Base-by-base conservation (phyloP, 2,113 vertebrate genomes). In the Vimba vimba region DNA sequence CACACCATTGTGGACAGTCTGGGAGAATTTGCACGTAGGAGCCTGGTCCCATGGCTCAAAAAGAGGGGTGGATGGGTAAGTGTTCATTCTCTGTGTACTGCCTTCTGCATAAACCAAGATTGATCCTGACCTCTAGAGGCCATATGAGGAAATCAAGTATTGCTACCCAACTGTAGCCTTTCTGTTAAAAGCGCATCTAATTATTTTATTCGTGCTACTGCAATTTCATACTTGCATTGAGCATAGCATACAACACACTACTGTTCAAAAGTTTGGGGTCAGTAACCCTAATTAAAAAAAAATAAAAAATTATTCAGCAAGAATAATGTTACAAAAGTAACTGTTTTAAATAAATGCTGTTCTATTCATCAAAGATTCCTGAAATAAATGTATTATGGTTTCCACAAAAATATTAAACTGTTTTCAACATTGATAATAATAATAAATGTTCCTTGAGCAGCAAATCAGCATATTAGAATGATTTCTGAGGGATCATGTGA, bases 11-110 rank as follows among this genome's bases (percentile, higher is more conserved):
- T 99, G 0, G 97, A 99, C 91, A 97, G 96, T 91, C 92, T 99
- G 66, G 98, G 97, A 6, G 98, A 98, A 79, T 97, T 99, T 33
- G 96, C 97, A 6, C 95, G 95, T 89, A 98, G 96, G 93, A 96
- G 95, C 30, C 89, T 99, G 90, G 96, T 95, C 23, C 91, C 92
- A 0, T 99, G 98, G 98, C 94, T 99, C 84, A 96, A 95, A 88
- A 94, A 95, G 85, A 95, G 96, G 15, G 98, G 98, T 4, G 98
- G 98, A 94, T 99, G 98, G 98, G 98, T 99, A 92, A 96, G 96
- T 30, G 19, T 6, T 30, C 17, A 25, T 78, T 55, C 30, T 73
- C 23, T 59, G 25, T 59, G 25, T 52, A 45, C n/a, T 23, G 17
- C 64, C 21, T 25, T n/a, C 27, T 73, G 4, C 30, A 50, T 11